A percentile compares a stretch with the other conserved stretches of the same genome.
phyloP scores from a whole-genome alignment of 2,888 invertebrate species.

The Pocota personata region DNA sequence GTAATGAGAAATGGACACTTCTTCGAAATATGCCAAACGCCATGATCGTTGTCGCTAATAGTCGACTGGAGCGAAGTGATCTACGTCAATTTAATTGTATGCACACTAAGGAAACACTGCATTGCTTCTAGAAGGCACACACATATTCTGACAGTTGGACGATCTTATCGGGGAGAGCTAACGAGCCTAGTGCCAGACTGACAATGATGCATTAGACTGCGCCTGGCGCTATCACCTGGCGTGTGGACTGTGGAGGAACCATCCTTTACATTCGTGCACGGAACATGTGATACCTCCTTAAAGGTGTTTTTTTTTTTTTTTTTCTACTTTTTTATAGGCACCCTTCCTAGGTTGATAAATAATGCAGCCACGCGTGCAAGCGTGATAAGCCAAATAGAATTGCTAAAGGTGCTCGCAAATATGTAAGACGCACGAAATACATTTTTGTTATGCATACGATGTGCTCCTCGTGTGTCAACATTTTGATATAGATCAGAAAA shows the following conservation, averaged over 20 bases:
- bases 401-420: conserved; percentile 31
- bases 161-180: conserved; percentile 61
- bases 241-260: conserved; percentile 16
- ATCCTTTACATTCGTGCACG: neutral
- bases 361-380: conserved; percentile 56
- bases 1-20: conserved; percentile 47
- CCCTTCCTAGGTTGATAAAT: conserved; percentile 23
- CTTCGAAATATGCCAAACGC: conserved; percentile 55
- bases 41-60: conserved; percentile 55
- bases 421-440: no score
- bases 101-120: conserved; percentile 36
- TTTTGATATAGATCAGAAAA: conserved; percentile 34
- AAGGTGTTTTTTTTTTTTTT: conserved; percentile 30
- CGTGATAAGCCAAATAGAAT: conserved; percentile 21
- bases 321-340: neutral
- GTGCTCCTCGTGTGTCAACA: conserved; percentile 47
- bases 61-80: conserved; percentile 13
- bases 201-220: conserved; percentile 62
- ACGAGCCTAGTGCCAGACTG: conserved; percentile 55
- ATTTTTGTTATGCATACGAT: conserved; percentile 44
- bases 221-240: conserved; percentile 72
- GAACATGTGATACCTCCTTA: conserved; percentile 29
- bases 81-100: conserved; percentile 41
- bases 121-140: conserved; percentile 25
- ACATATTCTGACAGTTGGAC: conserved; percentile 48